Evolutionary conservation across 2,888 invertebrate genomes (phyloP).

Genomic region (Bellardia pandia): DNA sequence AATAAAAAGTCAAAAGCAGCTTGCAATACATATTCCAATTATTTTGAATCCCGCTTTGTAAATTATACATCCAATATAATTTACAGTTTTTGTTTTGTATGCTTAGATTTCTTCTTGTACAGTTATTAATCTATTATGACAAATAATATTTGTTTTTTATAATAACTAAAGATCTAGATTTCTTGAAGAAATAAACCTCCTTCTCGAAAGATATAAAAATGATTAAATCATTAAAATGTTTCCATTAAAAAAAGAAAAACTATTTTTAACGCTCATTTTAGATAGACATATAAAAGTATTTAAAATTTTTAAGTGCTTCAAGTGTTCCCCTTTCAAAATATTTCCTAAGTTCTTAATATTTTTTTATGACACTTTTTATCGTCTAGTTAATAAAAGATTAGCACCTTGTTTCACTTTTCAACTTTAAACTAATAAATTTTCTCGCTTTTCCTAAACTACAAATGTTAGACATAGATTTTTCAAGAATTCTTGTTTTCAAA

Average conservation of each 20-base stretch:
- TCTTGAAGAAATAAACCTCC: neutral
- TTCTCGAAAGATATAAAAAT: neutral
- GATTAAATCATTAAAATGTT: neutral
- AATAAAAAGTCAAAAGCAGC: no score
- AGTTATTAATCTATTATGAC: no score
- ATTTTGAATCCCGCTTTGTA: no score
- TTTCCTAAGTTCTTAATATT: neutral
- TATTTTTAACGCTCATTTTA: no score
- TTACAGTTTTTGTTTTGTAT: no score
- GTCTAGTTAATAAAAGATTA: conserved; percentile 70
- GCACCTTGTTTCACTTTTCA: conserved; percentile 72
- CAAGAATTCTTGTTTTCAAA: conserved; percentile 31
- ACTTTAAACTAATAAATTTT: conserved; percentile 68
- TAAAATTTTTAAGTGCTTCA: neutral
- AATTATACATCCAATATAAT: no score
- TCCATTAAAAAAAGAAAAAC: neutral
- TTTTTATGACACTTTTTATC: conserved; percentile 47
- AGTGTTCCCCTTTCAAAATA: neutral
- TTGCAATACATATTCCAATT: no score
- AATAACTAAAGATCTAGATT: no score
- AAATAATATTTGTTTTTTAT: no score
- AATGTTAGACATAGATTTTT: conserved; percentile 33
- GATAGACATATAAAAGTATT: neutral
- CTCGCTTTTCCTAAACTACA: conserved; percentile 29
- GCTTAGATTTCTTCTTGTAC: no score